Conservation (phyloP, 2,113 vertebrate genomes). For the Sigmodon hispidus region DNA sequence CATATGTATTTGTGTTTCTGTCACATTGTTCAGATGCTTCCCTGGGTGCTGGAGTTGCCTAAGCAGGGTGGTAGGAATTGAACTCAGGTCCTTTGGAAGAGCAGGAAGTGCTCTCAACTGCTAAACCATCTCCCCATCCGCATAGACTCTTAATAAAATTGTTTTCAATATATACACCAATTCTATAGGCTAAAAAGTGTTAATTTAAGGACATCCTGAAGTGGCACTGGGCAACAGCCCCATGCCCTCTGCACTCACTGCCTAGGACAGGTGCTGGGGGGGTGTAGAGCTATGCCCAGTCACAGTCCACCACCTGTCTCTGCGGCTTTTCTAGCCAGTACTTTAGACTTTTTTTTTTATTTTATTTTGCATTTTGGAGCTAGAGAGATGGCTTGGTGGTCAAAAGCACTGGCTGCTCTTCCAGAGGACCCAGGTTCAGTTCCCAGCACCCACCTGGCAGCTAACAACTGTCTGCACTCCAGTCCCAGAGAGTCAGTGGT, state of each 20-base stretch:
- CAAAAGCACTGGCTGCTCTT: background rate
- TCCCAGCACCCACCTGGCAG: background rate
- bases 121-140: background rate
- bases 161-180: background rate
- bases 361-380: background rate
- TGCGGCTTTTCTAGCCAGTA: background rate
- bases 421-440: background rate
- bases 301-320: background rate
- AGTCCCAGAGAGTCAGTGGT: background rate
- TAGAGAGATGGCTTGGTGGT: background rate
- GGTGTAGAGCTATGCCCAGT: background rate
- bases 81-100: background rate
- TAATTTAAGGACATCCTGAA: background rate
- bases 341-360: background rate
- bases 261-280: background rate
- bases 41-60: background rate
- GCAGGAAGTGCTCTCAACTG: background rate
- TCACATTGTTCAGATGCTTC: background rate
- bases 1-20: background rate
- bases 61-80: background rate
- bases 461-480: background rate
- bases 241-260: rapidly evolving
- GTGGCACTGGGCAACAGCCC: background rate
- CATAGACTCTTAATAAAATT: background rate
- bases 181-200: background rate